These are phyloP conservation scores for Lucinisca nassula DNA, from an alignment of 2,888 invertebrate species.

Conservation along the genomic window DNA sequence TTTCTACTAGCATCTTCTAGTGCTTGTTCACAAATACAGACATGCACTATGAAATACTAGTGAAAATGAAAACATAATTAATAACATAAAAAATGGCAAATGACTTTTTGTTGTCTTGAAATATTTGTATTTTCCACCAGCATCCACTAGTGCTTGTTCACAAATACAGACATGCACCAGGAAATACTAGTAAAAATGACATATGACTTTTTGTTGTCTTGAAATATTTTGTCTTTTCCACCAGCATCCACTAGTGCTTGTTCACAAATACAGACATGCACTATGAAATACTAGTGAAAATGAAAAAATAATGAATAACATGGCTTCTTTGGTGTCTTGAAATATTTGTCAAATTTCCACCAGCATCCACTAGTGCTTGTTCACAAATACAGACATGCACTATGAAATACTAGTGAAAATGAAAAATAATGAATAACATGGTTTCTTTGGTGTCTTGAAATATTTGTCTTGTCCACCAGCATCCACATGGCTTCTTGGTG, in stretches of 20 bases:
- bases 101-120: too few relatives aligned
- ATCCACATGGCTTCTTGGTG: too few relatives aligned
- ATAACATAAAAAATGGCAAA: too few relatives aligned
- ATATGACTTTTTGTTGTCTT: too few relatives aligned
- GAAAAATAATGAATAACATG: too few relatives aligned
- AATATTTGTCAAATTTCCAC: neutral
- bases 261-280: neutral
- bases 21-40: neutral
- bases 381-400: neutral
- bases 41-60: neutral
- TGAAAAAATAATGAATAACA: too few relatives aligned
- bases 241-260: too few relatives aligned
- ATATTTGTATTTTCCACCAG: neutral
- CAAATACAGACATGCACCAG: neutral
- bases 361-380: slow-evolving; percentile 6
- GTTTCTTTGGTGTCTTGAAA: too few relatives aligned
- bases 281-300: neutral
- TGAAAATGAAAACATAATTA: too few relatives aligned
- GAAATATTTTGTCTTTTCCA: too few relatives aligned
- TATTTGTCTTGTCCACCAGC: too few relatives aligned
- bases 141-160: slow-evolving; percentile 2
- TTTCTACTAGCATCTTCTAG: neutral
- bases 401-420: neutral
- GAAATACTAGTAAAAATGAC: neutral
- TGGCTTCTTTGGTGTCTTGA: too few relatives aligned